These are phyloP conservation scores for Serinus canaria DNA, from an alignment of 2,113 vertebrate genomes.

Conservation along the genomic window DNA sequence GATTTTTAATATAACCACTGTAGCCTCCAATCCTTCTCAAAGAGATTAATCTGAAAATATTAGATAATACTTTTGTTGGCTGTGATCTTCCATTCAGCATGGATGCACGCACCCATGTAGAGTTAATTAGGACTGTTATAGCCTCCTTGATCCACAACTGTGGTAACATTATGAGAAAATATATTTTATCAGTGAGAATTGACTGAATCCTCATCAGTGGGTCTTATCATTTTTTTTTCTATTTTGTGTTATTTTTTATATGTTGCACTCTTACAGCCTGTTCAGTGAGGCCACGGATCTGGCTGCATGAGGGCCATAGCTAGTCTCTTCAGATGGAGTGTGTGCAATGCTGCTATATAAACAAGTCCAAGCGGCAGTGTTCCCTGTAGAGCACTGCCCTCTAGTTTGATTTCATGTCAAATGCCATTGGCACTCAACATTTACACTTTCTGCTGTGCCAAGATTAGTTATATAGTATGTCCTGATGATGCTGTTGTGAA, in stretches of 20 bases:
- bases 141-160: neutral
- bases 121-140: neutral
- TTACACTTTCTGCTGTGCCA: neutral
- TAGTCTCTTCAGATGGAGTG: neutral
- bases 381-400: neutral
- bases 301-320: rapidly evolving
- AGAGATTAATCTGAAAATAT: neutral
- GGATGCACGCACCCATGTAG: rapidly evolving
- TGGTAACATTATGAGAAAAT: neutral
- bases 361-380: neutral
- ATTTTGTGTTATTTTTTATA: neutral
- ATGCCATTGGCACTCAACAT: neutral
- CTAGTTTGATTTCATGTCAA: neutral
- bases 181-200: neutral
- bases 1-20: neutral
- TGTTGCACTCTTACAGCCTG: neutral
- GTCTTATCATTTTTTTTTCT: neutral
- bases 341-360: neutral
- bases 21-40: neutral
- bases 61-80: neutral
- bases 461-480: neutral
- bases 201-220: neutral
- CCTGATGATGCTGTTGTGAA: neutral
- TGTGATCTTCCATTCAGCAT: neutral
- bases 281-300: neutral